A percentile compares a stretch with the other conserved stretches of the same genome.
Conservation (phyloP, 1,140 invertebrate species). For the Drosophila tristis region DNA sequence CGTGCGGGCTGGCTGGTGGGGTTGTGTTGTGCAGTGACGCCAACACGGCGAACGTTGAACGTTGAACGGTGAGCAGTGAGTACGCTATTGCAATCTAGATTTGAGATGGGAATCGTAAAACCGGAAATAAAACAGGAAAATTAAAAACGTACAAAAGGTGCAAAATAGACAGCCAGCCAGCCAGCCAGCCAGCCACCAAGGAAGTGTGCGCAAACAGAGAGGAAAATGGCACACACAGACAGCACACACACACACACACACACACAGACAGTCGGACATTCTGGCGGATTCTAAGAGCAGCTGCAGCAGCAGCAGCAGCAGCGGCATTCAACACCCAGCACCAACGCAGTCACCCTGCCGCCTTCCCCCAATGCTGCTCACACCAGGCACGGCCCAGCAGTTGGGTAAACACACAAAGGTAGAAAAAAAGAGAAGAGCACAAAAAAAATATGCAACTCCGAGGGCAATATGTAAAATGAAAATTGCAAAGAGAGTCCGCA, state of each 20-base stretch:
- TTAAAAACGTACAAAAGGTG: constrained; percentile 84
- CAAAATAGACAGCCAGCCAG: constrained; percentile 61
- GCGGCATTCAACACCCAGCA: constrained; percentile 25
- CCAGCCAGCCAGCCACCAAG: constrained; percentile 44
- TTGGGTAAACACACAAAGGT: constrained; percentile 61
- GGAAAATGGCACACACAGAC: constrained; percentile 33
- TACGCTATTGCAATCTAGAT: constrained; percentile 76
- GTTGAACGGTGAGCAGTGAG: neutral
- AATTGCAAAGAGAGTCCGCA: constrained; percentile 55
- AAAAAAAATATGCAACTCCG: constrained; percentile 68
- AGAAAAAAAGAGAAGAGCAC: constrained; percentile 25
- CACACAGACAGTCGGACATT: constrained; percentile 52
- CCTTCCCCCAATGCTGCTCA: constrained; percentile 1
- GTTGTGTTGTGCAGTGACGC: constrained; percentile 7
- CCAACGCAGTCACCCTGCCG: too few species aligned
- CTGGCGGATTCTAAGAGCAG: constrained; percentile 51
- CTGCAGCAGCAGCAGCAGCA: neutral
- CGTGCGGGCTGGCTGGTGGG: neutral
- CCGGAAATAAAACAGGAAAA: constrained; percentile 84
- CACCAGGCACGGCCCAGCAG: constrained; percentile 33
- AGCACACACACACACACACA: constrained; percentile 8
- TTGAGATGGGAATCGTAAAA: constrained; percentile 83
- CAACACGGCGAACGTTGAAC: too few species aligned
- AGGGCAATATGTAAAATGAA: constrained; percentile 81
- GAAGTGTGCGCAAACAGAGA: constrained; percentile 71